Conservation (phyloP, 2,113 vertebrate genomes). For the Puntigrus tetrazona region DNA sequence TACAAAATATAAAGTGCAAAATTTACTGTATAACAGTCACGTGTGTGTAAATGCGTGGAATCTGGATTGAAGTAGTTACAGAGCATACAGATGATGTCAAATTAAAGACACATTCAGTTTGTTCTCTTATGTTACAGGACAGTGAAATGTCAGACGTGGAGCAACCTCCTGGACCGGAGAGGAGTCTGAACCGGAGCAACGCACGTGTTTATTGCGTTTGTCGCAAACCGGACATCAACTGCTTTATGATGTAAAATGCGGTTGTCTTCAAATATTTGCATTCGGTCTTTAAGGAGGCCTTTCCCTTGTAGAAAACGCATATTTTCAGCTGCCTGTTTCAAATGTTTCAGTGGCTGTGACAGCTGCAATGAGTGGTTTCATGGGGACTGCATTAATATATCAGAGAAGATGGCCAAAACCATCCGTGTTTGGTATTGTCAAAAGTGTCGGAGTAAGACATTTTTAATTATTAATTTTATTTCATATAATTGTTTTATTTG, state of each 20-base stretch:
- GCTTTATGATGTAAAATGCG: conserved; percentile 88
- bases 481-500: neutral
- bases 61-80: neutral
- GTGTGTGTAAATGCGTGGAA: too few relatives aligned
- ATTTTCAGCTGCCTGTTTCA: neutral
- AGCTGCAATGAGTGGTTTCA: conserved; percentile 95
- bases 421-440: conserved; percentile 92
- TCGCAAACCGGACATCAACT: conserved; percentile 88
- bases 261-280: neutral
- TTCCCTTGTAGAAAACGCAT: neutral
- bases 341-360: conserved; percentile 82
- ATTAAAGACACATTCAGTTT: neutral
- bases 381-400: conserved; percentile 89
- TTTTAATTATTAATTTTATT: neutral
- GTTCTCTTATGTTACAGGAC: conserved; percentile 58
- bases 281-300: neutral
- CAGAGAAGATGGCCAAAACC: conserved; percentile 90
- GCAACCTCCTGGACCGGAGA: conserved; percentile 61
- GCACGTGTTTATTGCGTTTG: conserved; percentile 87
- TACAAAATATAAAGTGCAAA: neutral
- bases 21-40: neutral
- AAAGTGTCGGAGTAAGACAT: conserved; percentile 81
- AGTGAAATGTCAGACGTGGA: conserved; percentile 70
- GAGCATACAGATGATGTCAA: neutral
- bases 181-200: conserved; percentile 64